phyloP scores from a whole-genome alignment of 1,140 invertebrate genomes.

The Berghia stephanieae region DNA sequence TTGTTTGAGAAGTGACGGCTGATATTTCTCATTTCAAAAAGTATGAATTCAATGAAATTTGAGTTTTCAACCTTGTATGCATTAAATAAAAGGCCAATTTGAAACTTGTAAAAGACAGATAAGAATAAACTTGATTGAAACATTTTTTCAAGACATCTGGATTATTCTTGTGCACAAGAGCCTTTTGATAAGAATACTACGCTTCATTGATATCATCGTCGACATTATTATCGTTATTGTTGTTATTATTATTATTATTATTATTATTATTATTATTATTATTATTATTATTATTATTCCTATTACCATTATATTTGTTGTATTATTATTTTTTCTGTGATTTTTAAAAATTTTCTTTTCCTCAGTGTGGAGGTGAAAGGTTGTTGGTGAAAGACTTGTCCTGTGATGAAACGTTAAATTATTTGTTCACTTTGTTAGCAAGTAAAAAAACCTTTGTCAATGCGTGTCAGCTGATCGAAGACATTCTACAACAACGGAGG shows the following conservation, averaged over 20 bases:
- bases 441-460: conserved; percentile 61
- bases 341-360: background rate
- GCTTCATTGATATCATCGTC: no score
- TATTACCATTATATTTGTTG: no score
- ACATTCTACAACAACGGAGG: conserved; percentile 58
- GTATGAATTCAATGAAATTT: background rate
- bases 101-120: no score
- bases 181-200: no score
- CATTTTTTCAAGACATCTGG: no score
- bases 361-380: conserved; percentile 55
- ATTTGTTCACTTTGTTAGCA: conserved; percentile 61
- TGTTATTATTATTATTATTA: background rate
- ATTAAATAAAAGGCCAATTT: no score
- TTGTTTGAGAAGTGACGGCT: background rate
- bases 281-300: background rate
- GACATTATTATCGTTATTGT: no score
- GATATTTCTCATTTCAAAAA: background rate
- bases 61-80: no score
- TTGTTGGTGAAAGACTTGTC: conserved; percentile 50
- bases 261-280: background rate
- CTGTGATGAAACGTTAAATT: conserved; percentile 61
- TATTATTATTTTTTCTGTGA: background rate
- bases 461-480: conserved; percentile 64
- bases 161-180: no score
- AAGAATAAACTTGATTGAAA: no score